Evolutionary conservation across 2,888 invertebrate species (phyloP).

Genomic region (Sarcophaga rosellei): DNA sequence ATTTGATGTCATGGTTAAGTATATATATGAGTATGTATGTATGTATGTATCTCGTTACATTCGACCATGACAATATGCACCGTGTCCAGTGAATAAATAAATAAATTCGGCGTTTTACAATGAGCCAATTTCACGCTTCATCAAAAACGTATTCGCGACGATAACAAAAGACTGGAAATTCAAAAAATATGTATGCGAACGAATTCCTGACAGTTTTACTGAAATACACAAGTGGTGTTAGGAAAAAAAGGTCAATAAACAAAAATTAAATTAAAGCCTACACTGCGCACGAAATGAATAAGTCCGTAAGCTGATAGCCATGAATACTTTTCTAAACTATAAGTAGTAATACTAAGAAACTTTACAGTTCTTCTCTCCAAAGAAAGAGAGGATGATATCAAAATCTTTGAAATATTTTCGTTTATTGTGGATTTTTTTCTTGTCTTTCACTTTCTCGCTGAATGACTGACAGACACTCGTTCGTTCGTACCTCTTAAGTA

Average conservation of each 20-base stretch:
- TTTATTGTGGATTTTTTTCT: neutral
- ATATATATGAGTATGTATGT: too few species aligned
- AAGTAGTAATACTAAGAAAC: too few species aligned
- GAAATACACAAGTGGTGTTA: slow-evolving; percentile 6
- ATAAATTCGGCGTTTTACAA: slow-evolving; percentile 65
- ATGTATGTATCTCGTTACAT: slow-evolving; percentile 25
- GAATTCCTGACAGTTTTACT: neutral
- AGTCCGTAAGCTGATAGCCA: too few species aligned
- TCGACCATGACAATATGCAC: slow-evolving; percentile 56
- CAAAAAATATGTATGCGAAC: slow-evolving; percentile 11
- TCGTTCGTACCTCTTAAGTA: slow-evolving; percentile 20
- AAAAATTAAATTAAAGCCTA: slow-evolving; percentile 44
- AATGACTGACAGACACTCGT: neutral
- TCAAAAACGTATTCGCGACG: slow-evolving; percentile 73
- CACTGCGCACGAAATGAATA: slow-evolving; percentile 39
- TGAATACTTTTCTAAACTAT: too few species aligned
- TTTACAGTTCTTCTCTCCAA: too few species aligned
- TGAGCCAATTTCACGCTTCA: slow-evolving; percentile 79
- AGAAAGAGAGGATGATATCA: too few species aligned
- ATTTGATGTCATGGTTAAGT: neutral
- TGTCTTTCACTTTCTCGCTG: slow-evolving; percentile 29
- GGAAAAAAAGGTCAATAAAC: slow-evolving; percentile 61
- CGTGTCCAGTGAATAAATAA: slow-evolving; percentile 59
- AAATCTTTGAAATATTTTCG: too few species aligned
- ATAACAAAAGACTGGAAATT: neutral